Percentiles rank a stretch among this genome's conserved stretches.
phyloP scores from a whole-genome alignment of 2,113 vertebrate species.

The Martes martes region DNA sequence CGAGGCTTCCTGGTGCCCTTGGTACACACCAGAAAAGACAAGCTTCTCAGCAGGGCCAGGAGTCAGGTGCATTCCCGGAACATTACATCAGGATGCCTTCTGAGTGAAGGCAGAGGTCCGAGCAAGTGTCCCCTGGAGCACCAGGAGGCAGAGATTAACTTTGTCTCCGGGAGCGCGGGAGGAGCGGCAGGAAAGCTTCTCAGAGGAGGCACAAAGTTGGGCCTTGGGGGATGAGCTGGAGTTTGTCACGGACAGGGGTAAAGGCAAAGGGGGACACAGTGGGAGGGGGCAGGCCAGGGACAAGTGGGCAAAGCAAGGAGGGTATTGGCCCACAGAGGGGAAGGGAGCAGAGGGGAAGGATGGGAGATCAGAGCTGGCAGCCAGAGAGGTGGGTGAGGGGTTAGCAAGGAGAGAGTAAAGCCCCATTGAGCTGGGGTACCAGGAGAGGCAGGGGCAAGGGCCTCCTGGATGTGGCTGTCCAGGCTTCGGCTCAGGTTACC shows the following conservation, averaged over 20 bases:
- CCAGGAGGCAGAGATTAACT: neutral
- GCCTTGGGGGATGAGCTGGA: neutral
- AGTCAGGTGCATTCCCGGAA: fast-evolving
- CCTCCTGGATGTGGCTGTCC: neutral
- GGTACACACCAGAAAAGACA: neutral
- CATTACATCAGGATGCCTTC: neutral
- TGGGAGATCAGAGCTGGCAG: neutral
- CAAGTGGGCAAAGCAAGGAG: neutral
- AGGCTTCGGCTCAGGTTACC: neutral
- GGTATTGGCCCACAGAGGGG: neutral
- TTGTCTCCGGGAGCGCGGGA: neutral
- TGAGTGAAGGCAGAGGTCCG: neutral
- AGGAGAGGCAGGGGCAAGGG: fast-evolving
- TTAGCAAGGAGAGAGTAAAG: neutral
- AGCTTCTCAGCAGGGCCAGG: neutral
- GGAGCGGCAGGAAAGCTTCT: neutral
- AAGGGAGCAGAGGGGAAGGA: neutral
- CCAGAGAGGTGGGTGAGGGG: neutral
- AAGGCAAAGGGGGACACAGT: neutral
- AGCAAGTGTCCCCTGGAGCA: fast-evolving
- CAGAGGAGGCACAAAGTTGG: neutral
- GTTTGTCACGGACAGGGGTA: too few relatives aligned
- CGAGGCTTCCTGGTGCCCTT: neutral
- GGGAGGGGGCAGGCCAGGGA: neutral
- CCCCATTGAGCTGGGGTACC: neutral